Conservation (phyloP, 1,140 invertebrate genomes). For the Drosophila busckii region DNA sequence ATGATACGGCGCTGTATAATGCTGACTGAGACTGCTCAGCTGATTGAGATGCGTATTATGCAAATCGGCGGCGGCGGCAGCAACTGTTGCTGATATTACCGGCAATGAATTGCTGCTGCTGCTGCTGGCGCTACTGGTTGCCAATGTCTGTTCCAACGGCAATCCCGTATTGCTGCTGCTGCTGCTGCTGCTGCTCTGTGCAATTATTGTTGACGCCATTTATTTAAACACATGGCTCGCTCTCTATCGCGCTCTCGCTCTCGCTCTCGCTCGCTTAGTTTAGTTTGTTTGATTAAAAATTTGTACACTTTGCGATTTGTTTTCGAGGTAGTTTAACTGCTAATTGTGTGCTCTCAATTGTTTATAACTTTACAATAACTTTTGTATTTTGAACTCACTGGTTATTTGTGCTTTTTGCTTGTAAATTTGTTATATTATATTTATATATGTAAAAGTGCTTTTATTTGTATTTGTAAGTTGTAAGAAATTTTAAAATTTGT, state of each 20-base stretch:
- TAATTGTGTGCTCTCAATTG: slow-evolving; percentile 21
- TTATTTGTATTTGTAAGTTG: slow-evolving; percentile 15
- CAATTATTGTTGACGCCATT: slow-evolving; percentile 79
- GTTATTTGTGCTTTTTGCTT: slow-evolving; percentile 30
- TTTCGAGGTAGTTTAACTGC: slow-evolving; percentile 60
- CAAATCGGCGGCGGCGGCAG: slow-evolving; percentile 40
- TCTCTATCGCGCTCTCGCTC: no score
- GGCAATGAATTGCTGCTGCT: slow-evolving; percentile 34
- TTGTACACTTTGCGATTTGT: slow-evolving; percentile 55
- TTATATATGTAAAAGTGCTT: slow-evolving; percentile 36
- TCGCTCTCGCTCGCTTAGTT: no score
- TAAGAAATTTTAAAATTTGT: slow-evolving; percentile 3
- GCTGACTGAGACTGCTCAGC: slow-evolving; percentile 69
- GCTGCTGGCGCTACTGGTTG: slow-evolving; percentile 32
- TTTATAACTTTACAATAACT: slow-evolving; percentile 2
- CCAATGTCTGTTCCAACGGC: slow-evolving; percentile 50
- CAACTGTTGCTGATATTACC: slow-evolving; percentile 24
- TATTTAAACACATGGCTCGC: slow-evolving; percentile 63
- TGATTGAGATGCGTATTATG: slow-evolving; percentile 72
- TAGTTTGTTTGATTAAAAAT: no score
- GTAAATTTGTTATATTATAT: slow-evolving; percentile 27
- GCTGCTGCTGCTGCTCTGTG: slow-evolving; percentile 63
- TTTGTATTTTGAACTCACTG: slow-evolving; percentile 70
- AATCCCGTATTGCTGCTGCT: no score
- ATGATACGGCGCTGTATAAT: slow-evolving; percentile 57